Evolutionary conservation across 1,140 invertebrate genomes (phyloP), one percentile per base, ranked within the genome.

Genomic region (Nebria ingens): DNA sequence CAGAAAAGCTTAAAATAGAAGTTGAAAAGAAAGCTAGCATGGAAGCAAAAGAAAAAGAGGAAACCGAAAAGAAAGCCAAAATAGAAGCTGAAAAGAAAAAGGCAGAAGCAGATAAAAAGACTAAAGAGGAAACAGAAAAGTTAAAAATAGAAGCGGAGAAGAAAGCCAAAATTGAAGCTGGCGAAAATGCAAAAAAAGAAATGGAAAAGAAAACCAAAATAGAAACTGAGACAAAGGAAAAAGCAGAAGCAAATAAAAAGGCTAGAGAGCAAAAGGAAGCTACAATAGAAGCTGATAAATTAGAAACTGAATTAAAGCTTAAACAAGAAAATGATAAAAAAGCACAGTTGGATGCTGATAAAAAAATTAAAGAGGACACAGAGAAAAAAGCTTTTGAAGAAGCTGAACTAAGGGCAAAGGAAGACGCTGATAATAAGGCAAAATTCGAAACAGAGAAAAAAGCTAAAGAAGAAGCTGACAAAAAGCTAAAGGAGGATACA

Each of bases 1-100:
- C 61, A 21, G 57, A 59, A 53, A 59, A 66, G 54, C 56, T 52
- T 20, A 59, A 64, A 42, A 45, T 59, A 51, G 52, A 64, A 51
- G 57, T 61, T 42, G 53, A 61, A 22, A 58, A 56, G 17, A 55
- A 56, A 54, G 53, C 17, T 34, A 40, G 59, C 55, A 55, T 60
- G 56, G 55, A 64, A 55, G 59, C 59, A 38, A n/a, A n/a, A n/a
- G 42, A 40, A 29, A 38, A 60, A 53, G 51, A 64, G 19, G 56
- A 63, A 40, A 53, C 57, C n/a, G 52, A 60, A 52, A 52, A 65
- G 21, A 59, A 64, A 52, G 51, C 59, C 19, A 42, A 64, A 53
- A 51, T 58, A 50, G 52, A 56, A 52, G 42, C 29, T 23, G 19
- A 52, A 57, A 52, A 55, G n/a, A n/a, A n/a, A n/a, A n/a, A n/a